Conservation (phyloP, 2,113 vertebrate species). For the Pterocles burchelli region DNA sequence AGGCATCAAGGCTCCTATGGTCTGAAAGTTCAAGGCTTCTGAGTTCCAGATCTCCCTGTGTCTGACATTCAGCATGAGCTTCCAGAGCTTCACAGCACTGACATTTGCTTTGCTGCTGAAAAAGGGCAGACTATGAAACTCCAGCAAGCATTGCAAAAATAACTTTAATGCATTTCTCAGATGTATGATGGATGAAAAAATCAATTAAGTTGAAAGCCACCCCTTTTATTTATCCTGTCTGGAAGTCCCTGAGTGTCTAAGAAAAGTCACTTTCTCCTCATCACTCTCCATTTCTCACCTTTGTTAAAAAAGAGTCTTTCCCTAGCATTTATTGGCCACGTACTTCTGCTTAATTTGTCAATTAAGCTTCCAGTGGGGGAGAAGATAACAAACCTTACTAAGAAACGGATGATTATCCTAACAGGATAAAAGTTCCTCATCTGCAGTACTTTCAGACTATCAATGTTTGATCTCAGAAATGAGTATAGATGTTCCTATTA, state of each 20-base stretch:
- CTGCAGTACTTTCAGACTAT: background rate
- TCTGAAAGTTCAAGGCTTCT: conserved; percentile 1
- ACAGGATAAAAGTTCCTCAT: background rate
- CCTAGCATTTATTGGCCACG: background rate
- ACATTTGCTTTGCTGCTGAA: conserved; percentile 39
- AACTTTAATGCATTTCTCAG: background rate
- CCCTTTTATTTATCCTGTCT: background rate
- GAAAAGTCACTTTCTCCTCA: background rate
- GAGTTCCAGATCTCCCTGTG: background rate
- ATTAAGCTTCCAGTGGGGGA: background rate
- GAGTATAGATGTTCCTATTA: background rate
- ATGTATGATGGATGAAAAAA: background rate
- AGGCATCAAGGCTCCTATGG: background rate
- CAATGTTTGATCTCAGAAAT: background rate
- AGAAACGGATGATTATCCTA: background rate
- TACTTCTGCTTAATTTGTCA: background rate
- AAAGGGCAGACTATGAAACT: background rate
- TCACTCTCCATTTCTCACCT: background rate
- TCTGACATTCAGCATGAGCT: conserved; percentile 23
- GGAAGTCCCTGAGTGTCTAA: background rate
- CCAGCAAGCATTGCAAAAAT: background rate
- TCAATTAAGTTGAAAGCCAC: background rate
- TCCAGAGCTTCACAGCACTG: background rate
- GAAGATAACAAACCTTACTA: background rate
- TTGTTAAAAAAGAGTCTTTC: background rate